Evolutionary conservation across 2,113 vertebrate genomes (phyloP), one percentile per base, ranked within the genome.

Genomic region (Octodon degus): DNA sequence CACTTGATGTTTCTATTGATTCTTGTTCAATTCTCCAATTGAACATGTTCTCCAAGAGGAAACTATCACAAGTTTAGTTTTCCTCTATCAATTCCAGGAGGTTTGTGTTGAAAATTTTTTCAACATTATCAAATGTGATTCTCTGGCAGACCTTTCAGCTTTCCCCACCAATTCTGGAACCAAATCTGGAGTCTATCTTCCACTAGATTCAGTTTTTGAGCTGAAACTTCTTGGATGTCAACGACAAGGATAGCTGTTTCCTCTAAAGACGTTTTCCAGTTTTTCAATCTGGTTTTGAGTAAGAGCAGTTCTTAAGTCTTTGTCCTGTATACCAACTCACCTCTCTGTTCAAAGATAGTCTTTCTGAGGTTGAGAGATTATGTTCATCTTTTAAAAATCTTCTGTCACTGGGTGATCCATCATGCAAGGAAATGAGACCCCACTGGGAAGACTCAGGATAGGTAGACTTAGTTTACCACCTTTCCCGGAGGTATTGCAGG

Each of bases 161-260:
- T 99, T 88, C 99, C 99, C 53, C 99, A 98, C 3, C 99, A 99
- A 98, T 99, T 99, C 98, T 99, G 99, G 97, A 99, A 99, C 99
- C 99, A 99, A 98, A 99, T 99, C 99, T 99, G 99, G 93, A 99
- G 99, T 95, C 99, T 98, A 98, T 99, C 99, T 98, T 99, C 99
- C 86, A 99, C 99, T 96, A 99, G 98, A 68, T 98, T 98, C 79
- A 99, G 97, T 95, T 99, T 99, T 88, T 22, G 98, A 81, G 99
- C 99, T 96, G 99, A 98, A n/a, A 99, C 99, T 98, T 99, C 99
- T 98, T 99, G 99, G 87, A 99, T 98, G 92, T 99, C 99, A 97
- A 99, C 99, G 20, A 99, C 99, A 55, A 0, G 99, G 99, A 91
- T 99, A 99, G 90, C 99, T 99, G 98, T 99, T 99, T 53, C 99